Base-by-base conservation (phyloP, 2,797 vertebrate genomes). In the Cyclopterus lumpus region DNA sequence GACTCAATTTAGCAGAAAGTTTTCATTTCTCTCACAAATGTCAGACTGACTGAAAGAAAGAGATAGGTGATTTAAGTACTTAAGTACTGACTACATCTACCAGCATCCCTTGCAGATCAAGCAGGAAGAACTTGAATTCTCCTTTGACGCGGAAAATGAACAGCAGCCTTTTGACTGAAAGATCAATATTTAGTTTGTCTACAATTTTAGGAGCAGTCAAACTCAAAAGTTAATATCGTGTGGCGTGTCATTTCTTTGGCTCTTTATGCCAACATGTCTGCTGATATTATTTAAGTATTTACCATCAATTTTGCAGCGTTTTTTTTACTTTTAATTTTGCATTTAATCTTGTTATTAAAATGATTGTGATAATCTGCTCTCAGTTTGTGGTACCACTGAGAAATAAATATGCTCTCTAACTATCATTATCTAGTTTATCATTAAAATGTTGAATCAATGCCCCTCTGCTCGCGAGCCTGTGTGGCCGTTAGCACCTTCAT, bases 1-100 rank as follows among this genome's bases (percentile, higher is more conserved):
- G 67, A 77, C 57, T 79, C 74, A 67, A 73, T 77, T 83, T 48
- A 60, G 63, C n/a, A 16, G 65, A 67, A 71, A 12, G 8, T 82
- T 83, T 70, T 76, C 40, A 78, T 70, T 71, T 60, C 0, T 1
- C 22, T 60, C 57, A 22, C 67, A 57, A 32, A 65, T 64, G 79
- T 55, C 22, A 71, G 62, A 8, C 7, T 11, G 46, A 55, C 7
- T 14, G 12, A 38, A 38, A 61, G 51, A 36, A 65, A 8, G 34
- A 24, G n/a, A 24, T 5, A 2, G 5, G 22, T 6, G 42, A 64
- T 57, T 46, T 32, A 53, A 36, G 44, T 48, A 9, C 34, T 53
- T 28, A 28, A 28, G 26, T 28, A 28, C 26, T 28, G 72, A 66
- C 67, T 30, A 11, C 32, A 38, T 34, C 46, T n/a, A 8, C 3